Conservation (phyloP, 2,888 invertebrate species). For the Melanargia galathea region DNA sequence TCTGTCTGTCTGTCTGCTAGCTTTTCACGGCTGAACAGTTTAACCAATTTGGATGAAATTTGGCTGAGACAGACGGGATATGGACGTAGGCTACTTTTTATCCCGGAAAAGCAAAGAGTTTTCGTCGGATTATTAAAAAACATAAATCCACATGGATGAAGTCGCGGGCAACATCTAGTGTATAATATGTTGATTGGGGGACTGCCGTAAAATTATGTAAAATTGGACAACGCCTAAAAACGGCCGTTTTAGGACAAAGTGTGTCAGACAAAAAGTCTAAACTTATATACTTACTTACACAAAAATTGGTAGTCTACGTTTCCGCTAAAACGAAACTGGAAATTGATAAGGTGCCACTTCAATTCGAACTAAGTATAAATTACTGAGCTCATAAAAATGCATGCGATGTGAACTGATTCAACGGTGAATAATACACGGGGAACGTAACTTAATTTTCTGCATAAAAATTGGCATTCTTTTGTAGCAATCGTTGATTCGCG, state of each 20-base stretch:
- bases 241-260: neutral
- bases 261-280: too few relatives aligned
- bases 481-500: conserved; percentile 71
- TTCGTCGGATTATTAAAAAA: too few relatives aligned
- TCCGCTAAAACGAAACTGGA: neutral
- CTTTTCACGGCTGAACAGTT: too few relatives aligned
- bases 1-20: too few relatives aligned
- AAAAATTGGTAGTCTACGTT: neutral
- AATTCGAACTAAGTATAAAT: conserved; percentile 21
- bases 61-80: too few relatives aligned
- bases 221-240: too few relatives aligned
- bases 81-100: too few relatives aligned
- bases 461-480: conserved; percentile 80
- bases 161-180: too few relatives aligned
- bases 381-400: conserved; percentile 36
- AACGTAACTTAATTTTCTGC: conserved; percentile 77
- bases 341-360: neutral
- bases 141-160: too few relatives aligned
- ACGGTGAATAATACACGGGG: conserved; percentile 52
- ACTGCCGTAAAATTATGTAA: neutral
- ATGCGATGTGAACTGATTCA: conserved; percentile 27
- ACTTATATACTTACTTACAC: neutral
- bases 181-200: too few relatives aligned
- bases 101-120: too few relatives aligned
- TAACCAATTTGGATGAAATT: too few relatives aligned